These are phyloP conservation scores for Nymphalis urticae DNA, from an alignment of 2,888 invertebrate species.

Conservation along the genomic window DNA sequence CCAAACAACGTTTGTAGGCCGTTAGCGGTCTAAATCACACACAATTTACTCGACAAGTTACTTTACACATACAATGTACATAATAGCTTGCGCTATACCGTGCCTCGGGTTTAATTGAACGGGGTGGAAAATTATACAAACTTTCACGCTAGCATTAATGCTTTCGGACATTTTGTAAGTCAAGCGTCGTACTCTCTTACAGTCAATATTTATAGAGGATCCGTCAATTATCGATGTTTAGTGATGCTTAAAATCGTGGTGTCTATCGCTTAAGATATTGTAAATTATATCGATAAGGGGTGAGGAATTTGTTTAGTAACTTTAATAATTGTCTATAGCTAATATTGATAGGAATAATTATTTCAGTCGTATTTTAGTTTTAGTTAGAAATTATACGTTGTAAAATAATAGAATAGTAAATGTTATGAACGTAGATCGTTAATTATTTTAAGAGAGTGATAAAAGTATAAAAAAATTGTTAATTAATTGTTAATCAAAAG, in stretches of 20 bases:
- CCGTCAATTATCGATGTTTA: conserved; percentile 75
- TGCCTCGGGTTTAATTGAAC: conserved; percentile 55
- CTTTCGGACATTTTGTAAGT: conserved; percentile 49
- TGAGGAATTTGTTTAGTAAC: conserved; percentile 9
- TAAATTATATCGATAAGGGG: conserved; percentile 18
- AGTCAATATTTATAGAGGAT: conserved; percentile 77
- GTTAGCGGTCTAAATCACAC: conserved; percentile 50
- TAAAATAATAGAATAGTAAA: background rate
- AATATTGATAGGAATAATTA: background rate
- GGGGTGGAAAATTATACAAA: conserved; percentile 62
- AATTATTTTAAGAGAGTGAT: no score
- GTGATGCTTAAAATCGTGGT: conserved; percentile 68
- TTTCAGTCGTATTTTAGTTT: background rate
- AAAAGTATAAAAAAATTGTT: no score
- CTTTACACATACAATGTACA: conserved; percentile 34
- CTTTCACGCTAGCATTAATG: conserved; percentile 57
- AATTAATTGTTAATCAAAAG: no score
- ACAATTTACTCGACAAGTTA: conserved; percentile 41
- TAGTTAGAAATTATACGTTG: background rate
- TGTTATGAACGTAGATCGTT: background rate
- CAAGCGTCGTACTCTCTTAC: conserved; percentile 16
- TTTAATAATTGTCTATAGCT: background rate
- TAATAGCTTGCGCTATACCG: conserved; percentile 41
- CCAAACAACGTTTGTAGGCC: conserved; percentile 18
- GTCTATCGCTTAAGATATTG: conserved; percentile 28